Base-by-base conservation (phyloP, 1,140 invertebrate species). In the Platyscapa corneri region DNA sequence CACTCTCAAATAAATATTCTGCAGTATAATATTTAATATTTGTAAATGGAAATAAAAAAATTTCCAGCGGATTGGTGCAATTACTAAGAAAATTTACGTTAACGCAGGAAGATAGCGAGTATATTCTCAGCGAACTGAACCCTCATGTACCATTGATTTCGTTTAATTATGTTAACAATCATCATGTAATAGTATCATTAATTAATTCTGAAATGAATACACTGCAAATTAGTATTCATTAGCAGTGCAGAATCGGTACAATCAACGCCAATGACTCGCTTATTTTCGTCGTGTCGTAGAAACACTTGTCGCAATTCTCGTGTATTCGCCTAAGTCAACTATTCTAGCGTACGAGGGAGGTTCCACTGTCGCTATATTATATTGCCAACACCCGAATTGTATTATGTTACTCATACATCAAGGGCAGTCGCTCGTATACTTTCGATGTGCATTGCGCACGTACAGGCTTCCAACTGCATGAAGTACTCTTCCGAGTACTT, bases 361-460 rank as follows among this genome's bases (percentile, higher is more conserved):
- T 56, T 79, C 56, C 32, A 14, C 3, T 37, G 46, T 53, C 60
- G 34, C 37, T 81, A 75, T 80, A 80, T 80, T 85, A 80, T 78
- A 85, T 85, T 39, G 65, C 79, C 30, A 53, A 82, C 79, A 82
- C 60, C 60, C 72, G 72, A 82, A 82, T 85, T 77, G 78, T 42
- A 82, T 82, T 85, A 82, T 85, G 60, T 39, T 56, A 34, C 64
- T 42, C 78, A 53, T 85, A 72, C 65, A 75, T 85, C 78, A 81
- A 65, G 67, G 20, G 34, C 65, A 79, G 32, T 18, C 16, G 18
- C 49, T 16, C 2, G 10, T 18, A 53, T 18, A 53, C 49, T 53
- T 53, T 53, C 49, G 42, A 46, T 46, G 49, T 53, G 16, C 49
- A 53, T 14, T 14, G 49, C 12, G 16, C 49, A 53, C 18, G 16